Conservation (phyloP, 1,140 invertebrate species). For the Phortica variegata region DNA sequence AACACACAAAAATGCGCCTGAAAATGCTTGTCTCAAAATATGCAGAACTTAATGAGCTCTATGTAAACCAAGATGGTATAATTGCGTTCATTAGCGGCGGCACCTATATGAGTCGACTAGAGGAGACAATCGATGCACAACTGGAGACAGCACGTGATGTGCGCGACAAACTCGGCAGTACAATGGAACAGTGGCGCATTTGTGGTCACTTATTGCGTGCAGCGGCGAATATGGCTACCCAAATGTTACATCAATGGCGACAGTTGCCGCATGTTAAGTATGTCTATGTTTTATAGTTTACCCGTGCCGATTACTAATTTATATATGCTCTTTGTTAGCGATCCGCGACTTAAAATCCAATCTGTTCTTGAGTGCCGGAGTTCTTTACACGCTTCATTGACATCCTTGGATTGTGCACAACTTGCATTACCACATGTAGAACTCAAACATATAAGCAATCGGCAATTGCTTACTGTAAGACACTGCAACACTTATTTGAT, state of each 20-base stretch:
- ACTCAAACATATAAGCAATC: conserved; percentile 44
- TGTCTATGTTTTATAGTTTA: background rate
- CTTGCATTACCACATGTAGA: conserved; percentile 50
- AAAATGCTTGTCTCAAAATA: conserved; percentile 40
- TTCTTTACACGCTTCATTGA: conserved; percentile 39
- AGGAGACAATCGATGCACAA: conserved; percentile 46
- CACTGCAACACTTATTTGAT: conserved; percentile 50
- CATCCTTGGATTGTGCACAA: conserved; percentile 47
- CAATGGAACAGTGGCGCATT: conserved; percentile 53
- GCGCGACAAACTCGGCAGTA: conserved; percentile 46
- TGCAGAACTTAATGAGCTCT: conserved; percentile 40
- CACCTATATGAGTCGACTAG: conserved; percentile 46
- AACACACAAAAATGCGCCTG: conserved; percentile 38
- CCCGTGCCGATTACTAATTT: background rate
- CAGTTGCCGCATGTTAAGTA: conserved; percentile 11
- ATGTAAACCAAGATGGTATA: conserved; percentile 51
- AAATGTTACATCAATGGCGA: conserved; percentile 42
- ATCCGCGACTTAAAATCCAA: conserved; percentile 43
- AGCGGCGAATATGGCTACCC: conserved; percentile 40
- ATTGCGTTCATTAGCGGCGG: conserved; percentile 52
- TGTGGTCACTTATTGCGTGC: conserved; percentile 42
- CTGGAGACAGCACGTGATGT: conserved; percentile 50
- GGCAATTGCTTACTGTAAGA: conserved; percentile 46
- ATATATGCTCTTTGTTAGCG: conserved; percentile 13
- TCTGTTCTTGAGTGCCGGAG: conserved; percentile 43